Evolutionary conservation across 2,797 vertebrate genomes (phyloP).

Genomic region (Coreius guichenoti): DNA sequence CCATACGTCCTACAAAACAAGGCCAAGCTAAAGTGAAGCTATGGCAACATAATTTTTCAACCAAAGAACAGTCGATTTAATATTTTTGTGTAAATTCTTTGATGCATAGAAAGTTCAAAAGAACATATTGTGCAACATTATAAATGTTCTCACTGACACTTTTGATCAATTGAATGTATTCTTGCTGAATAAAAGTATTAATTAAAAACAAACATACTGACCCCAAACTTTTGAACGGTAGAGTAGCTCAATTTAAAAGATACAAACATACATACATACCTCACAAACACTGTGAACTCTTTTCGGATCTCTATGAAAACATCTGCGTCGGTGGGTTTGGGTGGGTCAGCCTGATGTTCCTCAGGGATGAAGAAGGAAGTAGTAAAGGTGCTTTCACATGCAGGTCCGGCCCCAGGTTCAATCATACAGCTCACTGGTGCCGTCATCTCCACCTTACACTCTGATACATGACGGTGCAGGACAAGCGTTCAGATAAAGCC

Average conservation of each 20-base stretch:
- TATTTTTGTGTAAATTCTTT: no score
- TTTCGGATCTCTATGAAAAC: constrained; percentile 82
- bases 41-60: neutral
- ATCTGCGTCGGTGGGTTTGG: constrained; percentile 72
- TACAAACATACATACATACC: constrained; percentile 70
- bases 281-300: constrained; percentile 79
- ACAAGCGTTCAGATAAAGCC: neutral
- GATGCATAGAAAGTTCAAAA: neutral
- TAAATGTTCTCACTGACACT: neutral
- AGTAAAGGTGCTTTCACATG: constrained; percentile 77
- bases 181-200: neutral
- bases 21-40: neutral
- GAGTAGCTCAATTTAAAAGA: neutral
- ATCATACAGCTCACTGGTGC: constrained; percentile 79
- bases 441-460: constrained; percentile 81
- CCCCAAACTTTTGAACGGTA: neutral
- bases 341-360: constrained; percentile 77
- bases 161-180: neutral
- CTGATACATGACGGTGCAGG: constrained; percentile 61
- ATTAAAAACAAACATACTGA: neutral
- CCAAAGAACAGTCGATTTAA: neutral
- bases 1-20: constrained; percentile 74
- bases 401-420: constrained; percentile 75
- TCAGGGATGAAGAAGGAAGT: constrained; percentile 78
- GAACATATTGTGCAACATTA: neutral